phyloP scores from a whole-genome alignment of 2,888 invertebrate species.

The Hypolimnas misippus region DNA sequence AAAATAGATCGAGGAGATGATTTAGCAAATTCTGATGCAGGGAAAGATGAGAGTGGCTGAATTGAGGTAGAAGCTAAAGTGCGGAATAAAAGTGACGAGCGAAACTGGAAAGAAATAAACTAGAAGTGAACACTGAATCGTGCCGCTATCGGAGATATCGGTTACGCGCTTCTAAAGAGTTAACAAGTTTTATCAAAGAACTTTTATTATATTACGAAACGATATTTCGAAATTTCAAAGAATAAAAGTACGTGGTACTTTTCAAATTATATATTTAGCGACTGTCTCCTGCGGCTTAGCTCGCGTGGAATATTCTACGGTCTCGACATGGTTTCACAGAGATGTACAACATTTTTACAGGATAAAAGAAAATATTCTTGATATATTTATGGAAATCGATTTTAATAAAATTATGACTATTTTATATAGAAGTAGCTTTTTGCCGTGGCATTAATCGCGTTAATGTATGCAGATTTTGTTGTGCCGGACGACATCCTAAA shows the following conservation, averaged over 20 bases:
- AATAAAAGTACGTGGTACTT: neutral
- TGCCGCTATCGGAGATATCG: slow-evolving; percentile 39
- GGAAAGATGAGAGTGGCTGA: slow-evolving; percentile 77
- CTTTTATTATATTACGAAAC: slow-evolving; percentile 12
- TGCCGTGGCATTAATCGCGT: too few species aligned
- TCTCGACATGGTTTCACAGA: neutral
- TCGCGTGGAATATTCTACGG: neutral
- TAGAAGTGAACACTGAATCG: slow-evolving; percentile 47
- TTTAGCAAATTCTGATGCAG: slow-evolving; percentile 73
- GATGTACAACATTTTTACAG: neutral
- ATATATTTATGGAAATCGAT: neutral
- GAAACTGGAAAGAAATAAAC: slow-evolving; percentile 52
- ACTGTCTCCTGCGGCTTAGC: neutral
- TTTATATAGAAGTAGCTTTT: neutral
- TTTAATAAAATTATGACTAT: neutral
- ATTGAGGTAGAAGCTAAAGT: slow-evolving; percentile 79
- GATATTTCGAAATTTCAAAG: slow-evolving; percentile 5
- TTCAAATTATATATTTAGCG: neutral
- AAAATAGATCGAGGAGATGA: slow-evolving; percentile 39
- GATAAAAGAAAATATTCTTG: too few species aligned
- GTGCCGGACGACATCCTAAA: too few species aligned
- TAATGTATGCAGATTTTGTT: too few species aligned
- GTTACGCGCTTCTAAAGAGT: slow-evolving; percentile 26
- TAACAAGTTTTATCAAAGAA: slow-evolving; percentile 23
- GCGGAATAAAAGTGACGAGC: slow-evolving; percentile 80